These are phyloP conservation scores for Oreochromis aureus DNA, from an alignment of 2,113 vertebrate genomes.

Conservation along the genomic window DNA sequence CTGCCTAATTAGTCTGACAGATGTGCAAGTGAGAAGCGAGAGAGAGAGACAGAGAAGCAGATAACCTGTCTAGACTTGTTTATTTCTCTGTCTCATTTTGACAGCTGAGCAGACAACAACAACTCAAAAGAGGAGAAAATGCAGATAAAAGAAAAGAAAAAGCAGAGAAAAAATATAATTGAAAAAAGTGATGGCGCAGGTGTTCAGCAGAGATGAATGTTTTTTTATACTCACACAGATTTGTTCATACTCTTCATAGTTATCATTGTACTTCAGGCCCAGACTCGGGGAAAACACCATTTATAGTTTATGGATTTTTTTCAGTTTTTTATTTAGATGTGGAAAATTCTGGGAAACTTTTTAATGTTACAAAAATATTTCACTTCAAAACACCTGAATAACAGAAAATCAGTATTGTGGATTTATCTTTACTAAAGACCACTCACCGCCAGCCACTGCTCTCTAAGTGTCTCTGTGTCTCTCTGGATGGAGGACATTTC, in stretches of 20 bases:
- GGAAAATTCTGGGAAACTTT: not conserved
- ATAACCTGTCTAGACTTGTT: slow-evolving; percentile 67
- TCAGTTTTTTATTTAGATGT: not conserved
- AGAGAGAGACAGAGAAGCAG: slow-evolving; percentile 28
- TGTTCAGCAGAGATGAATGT: not conserved
- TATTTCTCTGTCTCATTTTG: slow-evolving; percentile 52
- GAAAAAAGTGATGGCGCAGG: not conserved
- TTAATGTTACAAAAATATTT: not conserved
- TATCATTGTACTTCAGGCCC: not conserved
- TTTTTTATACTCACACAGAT: not conserved
- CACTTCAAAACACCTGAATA: not conserved
- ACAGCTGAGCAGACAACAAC: slow-evolving; percentile 46
- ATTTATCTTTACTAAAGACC: not conserved
- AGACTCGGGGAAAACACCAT: not conserved
- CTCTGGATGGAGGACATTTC: slow-evolving; percentile 68
- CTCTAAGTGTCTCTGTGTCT: slow-evolving; percentile 79
- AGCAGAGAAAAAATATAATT: slow-evolving; percentile 8
- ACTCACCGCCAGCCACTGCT: slow-evolving; percentile 88
- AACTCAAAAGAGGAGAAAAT: slow-evolving; percentile 27
- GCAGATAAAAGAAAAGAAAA: not conserved
- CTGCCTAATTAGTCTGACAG: slow-evolving; percentile 63
- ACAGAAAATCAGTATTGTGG: not conserved
- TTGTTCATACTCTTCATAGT: not conserved
- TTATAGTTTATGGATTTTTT: not conserved
- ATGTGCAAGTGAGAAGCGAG: slow-evolving; percentile 45